Conservation (phyloP, 2,113 vertebrate species). For the Butastur rufipennis region DNA sequence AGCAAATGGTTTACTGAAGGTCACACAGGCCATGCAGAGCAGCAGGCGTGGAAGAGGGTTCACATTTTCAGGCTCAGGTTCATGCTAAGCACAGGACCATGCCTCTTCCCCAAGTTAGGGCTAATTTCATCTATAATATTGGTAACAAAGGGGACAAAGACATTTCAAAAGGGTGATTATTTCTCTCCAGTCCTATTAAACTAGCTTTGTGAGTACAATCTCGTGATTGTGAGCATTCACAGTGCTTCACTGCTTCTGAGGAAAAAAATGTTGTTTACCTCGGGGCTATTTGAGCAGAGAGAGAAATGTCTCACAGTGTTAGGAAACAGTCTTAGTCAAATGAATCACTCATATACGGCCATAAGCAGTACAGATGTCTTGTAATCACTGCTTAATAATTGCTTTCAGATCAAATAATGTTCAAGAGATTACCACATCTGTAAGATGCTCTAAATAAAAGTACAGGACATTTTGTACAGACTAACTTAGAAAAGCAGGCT, state of each 20-base stretch:
- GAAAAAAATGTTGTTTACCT: not conserved
- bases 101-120: not conserved
- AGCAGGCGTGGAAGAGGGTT: not conserved
- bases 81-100: not conserved
- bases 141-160: constrained; percentile 22
- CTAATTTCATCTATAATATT: constrained; percentile 18
- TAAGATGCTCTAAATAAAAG: constrained; percentile 13
- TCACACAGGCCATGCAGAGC: not conserved
- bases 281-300: not conserved
- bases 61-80: not conserved
- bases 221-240: not conserved
- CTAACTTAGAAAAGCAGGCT: not conserved
- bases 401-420: constrained; percentile 40
- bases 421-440: not conserved
- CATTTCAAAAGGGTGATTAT: constrained; percentile 40
- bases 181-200: constrained; percentile 10
- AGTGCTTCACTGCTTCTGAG: not conserved
- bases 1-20: not conserved
- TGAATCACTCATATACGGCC: not conserved
- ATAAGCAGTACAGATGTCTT: constrained; percentile 39
- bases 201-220: constrained; percentile 6
- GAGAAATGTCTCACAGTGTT: not conserved
- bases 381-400: constrained; percentile 43
- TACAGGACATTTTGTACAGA: constrained; percentile 8
- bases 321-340: not conserved